These are phyloP conservation scores for Augochlorella aurata DNA, from an alignment of 2,888 invertebrate genomes.

Conservation along the genomic window DNA sequence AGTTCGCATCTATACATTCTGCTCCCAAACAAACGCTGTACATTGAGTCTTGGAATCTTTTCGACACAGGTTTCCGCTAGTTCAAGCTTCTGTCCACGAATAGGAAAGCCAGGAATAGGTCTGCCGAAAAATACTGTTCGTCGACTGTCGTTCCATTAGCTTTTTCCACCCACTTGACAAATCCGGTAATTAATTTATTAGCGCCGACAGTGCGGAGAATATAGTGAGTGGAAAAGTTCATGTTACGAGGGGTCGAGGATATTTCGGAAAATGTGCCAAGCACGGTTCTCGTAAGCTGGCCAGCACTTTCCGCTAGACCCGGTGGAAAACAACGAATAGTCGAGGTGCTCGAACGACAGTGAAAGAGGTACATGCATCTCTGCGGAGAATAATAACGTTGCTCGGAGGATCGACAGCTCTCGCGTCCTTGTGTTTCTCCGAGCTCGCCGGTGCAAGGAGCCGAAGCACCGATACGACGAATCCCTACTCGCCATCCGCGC, in stretches of 20 bases:
- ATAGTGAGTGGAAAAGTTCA: too few relatives aligned
- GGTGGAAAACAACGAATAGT: neutral
- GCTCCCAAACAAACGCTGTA: neutral
- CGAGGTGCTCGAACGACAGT: neutral
- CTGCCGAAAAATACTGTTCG: neutral
- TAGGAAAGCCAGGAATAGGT: neutral
- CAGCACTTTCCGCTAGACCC: neutral
- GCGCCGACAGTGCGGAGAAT: too few relatives aligned
- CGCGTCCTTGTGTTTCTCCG: neutral
- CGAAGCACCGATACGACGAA: constrained; percentile 30
- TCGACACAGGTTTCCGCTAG: neutral
- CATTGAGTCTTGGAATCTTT: neutral
- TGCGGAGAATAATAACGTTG: neutral
- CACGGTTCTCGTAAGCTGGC: neutral
- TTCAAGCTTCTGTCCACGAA: neutral
- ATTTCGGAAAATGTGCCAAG: neutral
- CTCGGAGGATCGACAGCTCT: neutral
- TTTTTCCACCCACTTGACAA: neutral
- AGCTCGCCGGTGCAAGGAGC: constrained; percentile 42
- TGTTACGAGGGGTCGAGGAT: neutral
- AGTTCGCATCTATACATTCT: neutral
- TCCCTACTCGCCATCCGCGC: constrained; percentile 28
- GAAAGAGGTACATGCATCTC: neutral
- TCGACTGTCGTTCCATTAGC: neutral
- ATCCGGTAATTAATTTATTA: neutral